Conservation (phyloP, 1,140 invertebrate species). For the Drosophila malerkotliana region DNA sequence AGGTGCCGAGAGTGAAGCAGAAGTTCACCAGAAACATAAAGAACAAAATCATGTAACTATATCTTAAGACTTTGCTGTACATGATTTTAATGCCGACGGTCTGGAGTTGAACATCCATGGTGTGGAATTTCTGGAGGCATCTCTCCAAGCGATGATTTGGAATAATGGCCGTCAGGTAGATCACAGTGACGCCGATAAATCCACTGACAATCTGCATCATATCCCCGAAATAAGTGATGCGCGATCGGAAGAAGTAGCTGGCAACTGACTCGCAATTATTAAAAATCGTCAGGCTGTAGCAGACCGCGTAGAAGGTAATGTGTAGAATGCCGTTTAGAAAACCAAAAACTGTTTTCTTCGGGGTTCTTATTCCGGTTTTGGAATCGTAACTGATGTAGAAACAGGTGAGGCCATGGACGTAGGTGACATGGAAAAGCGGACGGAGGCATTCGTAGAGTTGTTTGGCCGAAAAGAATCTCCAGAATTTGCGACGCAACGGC, state of each 20-base stretch:
- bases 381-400: conserved; percentile 57
- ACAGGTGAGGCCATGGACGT: conserved; percentile 65
- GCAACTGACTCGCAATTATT: conserved; percentile 77
- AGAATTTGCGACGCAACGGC: conserved; percentile 44
- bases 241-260: conserved; percentile 76
- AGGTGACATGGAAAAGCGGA: conserved; percentile 70
- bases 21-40: conserved; percentile 60
- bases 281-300: conserved; percentile 63
- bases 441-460: conserved; percentile 69
- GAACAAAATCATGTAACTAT: conserved; percentile 61
- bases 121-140: conserved; percentile 64
- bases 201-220: conserved; percentile 78
- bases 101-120: conserved; percentile 67
- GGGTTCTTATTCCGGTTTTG: conserved; percentile 30
- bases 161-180: conserved; percentile 71
- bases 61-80: conserved; percentile 76
- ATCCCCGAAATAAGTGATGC: conserved; percentile 75
- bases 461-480: conserved; percentile 63
- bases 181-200: conserved; percentile 78
- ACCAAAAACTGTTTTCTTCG: conserved; percentile 68
- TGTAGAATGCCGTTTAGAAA: conserved; percentile 65
- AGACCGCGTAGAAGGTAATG: conserved; percentile 55
- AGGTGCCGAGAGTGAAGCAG: conserved; percentile 59
- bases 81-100: conserved; percentile 76
- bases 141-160: conserved; percentile 70